These are phyloP conservation scores for Cheiracanthium punctorium DNA, from an alignment of 2,888 invertebrate species.

Conservation along the genomic window DNA sequence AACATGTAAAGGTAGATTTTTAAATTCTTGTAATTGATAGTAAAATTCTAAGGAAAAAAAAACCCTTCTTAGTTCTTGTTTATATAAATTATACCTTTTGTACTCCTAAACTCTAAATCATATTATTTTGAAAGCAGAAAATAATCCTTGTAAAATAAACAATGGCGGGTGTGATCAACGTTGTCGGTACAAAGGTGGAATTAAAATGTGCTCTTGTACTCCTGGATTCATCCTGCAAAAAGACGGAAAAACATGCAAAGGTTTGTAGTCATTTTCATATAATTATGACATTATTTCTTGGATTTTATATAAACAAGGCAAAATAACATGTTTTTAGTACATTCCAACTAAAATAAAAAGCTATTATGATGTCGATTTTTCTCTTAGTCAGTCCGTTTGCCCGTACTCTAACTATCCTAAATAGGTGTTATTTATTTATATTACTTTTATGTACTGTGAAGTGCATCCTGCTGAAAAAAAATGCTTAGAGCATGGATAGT, in stretches of 20 bases:
- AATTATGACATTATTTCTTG: no score
- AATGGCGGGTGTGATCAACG: slow-evolving; percentile 76
- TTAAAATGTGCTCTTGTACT: slow-evolving; percentile 31
- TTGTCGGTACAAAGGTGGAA: slow-evolving; percentile 76
- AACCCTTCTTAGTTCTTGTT: background rate
- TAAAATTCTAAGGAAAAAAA: no score
- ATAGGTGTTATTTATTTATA: no score
- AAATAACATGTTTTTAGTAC: no score
- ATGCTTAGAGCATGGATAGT: no score
- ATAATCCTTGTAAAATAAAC: slow-evolving; percentile 77
- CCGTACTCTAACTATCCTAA: no score
- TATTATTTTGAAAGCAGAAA: slow-evolving; percentile 74
- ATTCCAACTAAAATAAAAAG: no score
- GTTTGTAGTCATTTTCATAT: slow-evolving; percentile 1
- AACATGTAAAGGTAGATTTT: slow-evolving; percentile 39
- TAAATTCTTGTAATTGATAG: background rate
- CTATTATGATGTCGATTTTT: no score
- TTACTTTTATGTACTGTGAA: no score
- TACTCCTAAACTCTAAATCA: background rate
- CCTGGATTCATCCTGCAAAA: slow-evolving; percentile 14
- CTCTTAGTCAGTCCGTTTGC: no score
- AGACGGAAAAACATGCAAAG: slow-evolving; percentile 34
- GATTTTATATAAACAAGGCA: no score
- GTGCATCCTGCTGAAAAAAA: no score
- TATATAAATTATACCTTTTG: background rate